phyloP scores from a whole-genome alignment of 2,888 invertebrate species.

The Cantharis lateralis region DNA sequence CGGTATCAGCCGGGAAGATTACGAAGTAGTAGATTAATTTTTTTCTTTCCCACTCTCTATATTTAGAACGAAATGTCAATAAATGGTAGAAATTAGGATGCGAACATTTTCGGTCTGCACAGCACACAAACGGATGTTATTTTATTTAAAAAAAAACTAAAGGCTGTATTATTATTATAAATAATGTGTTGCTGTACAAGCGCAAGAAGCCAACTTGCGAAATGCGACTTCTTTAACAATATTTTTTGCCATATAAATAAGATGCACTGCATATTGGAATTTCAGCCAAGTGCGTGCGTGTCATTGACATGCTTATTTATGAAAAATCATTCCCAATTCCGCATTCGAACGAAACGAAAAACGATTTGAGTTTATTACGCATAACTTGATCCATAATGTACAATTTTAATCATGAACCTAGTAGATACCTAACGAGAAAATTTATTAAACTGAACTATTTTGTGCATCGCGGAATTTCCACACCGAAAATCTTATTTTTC shows the following conservation, averaged over 20 bases:
- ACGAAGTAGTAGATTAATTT: slow-evolving; percentile 4
- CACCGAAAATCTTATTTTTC: background rate
- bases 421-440: background rate
- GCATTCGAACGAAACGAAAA: slow-evolving; percentile 6
- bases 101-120: background rate
- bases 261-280: slow-evolving; percentile 12
- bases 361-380: slow-evolving; percentile 9
- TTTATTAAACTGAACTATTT: background rate
- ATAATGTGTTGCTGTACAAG: background rate
- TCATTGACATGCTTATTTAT: slow-evolving; percentile 11
- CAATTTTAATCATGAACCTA: background rate
- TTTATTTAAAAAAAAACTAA: background rate
- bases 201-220: background rate
- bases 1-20: slow-evolving; percentile 19
- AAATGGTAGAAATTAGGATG: background rate
- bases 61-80: slow-evolving; percentile 13
- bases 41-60: slow-evolving; percentile 5
- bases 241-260: background rate
- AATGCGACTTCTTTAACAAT: background rate
- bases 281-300: slow-evolving; percentile 16
- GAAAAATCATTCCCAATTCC: slow-evolving; percentile 17
- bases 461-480: no score
- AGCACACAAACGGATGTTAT: background rate
- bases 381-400: background rate
- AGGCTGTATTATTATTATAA: no score